Evolutionary conservation across 2,797 vertebrate genomes (phyloP).

Genomic region (Ctenopoma kingsleyae): DNA sequence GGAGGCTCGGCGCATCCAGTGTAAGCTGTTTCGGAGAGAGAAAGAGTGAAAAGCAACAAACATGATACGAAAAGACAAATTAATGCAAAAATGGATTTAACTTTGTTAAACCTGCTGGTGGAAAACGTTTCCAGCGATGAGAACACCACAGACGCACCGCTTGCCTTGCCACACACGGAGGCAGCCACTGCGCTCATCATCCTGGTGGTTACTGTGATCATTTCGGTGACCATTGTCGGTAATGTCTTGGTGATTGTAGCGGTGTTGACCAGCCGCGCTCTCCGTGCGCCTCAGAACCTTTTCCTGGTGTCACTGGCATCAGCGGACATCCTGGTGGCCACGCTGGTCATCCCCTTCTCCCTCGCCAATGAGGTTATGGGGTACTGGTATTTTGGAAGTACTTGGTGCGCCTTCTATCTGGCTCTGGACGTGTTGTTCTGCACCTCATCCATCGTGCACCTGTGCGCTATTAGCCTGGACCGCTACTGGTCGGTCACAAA

Average conservation of each 20-base stretch:
- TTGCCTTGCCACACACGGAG: constrained; percentile 71
- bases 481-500: constrained; percentile 94
- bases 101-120: constrained; percentile 43
- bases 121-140: constrained; percentile 79
- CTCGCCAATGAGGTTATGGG: constrained; percentile 93
- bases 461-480: constrained; percentile 94
- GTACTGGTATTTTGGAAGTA: constrained; percentile 92
- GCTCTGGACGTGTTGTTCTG: constrained; percentile 92
- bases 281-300: constrained; percentile 92
- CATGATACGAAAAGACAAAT: constrained; percentile 66
- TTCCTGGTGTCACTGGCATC: constrained; percentile 92
- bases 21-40: constrained; percentile 14
- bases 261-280: constrained; percentile 89
- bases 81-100: constrained; percentile 80
- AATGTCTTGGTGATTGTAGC: constrained; percentile 91
- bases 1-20: constrained; percentile 21
- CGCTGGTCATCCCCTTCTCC: constrained; percentile 93
- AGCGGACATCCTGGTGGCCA: constrained; percentile 92
- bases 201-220: constrained; percentile 84
- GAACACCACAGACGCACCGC: constrained; percentile 67
- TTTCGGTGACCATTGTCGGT: constrained; percentile 88
- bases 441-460: constrained; percentile 93
- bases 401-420: constrained; percentile 93
- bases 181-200: constrained; percentile 85
- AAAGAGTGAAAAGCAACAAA: constrained; percentile 43